Evolutionary conservation across 37 sponge, comb jelly and placozoan genomes (phyloP), one percentile per base, ranked within the genome.

Genomic region (Cliona cf. orientalis): DNA sequence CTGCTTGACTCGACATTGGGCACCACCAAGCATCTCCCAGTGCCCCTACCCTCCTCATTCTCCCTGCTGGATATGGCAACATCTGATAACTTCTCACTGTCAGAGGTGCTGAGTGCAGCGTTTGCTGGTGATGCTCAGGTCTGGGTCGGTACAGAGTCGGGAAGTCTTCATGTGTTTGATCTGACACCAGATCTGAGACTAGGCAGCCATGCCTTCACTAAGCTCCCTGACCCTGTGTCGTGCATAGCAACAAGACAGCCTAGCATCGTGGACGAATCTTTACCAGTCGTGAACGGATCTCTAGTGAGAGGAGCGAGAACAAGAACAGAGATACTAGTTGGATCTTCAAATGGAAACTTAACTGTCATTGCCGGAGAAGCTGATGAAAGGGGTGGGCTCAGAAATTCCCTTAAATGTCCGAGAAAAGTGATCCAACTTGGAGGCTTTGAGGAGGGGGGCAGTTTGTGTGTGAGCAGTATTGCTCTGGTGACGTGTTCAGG

Each of bases 111-210:
- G 6, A 37, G 43, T 37, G 19, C 72, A 57, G 40, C 65, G 5
- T 0, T 79, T 3, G 75, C 65, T 25, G 91, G 91, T 14, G 86
- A 90, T 14, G 34, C 42, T 25, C 91, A 90, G 53, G 28, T 90
- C 5, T 90, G 91, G 91, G 75, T 58, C 5, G 91, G 91, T 0
- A 85, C 91, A 5, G 70, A 84, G 36, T 25, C 40, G 6, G 91
- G 91, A 9, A 81, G 75, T 26, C 71, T 90, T 19, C 91, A 90
- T 64, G 69, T 80, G 14, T 85, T 85, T 41, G 86, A 84, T n/a
- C 74, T 85, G 36, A 42, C 69, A 39, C 63, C 86, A 3, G 71
- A 53, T 0, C 64, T 72, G 9, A 34, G 76, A 31, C 66, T 90
- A 0, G 12, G 59, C 9, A 69, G 64, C 19, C 86, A 84, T 63